These are phyloP conservation scores for Cylloceria caligata DNA, from an alignment of 2,888 invertebrate genomes.

Conservation along the genomic window DNA sequence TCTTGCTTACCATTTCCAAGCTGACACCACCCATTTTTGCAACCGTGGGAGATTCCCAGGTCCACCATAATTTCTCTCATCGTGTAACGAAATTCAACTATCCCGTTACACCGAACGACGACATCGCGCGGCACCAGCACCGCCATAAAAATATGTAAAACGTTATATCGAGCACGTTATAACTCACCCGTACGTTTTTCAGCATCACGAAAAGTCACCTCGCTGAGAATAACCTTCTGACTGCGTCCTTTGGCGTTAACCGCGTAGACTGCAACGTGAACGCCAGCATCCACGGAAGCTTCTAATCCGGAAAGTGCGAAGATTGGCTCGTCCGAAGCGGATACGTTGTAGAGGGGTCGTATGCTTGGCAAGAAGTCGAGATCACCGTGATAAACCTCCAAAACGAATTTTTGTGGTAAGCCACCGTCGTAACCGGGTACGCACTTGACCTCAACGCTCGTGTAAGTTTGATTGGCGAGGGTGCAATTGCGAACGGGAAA, in stretches of 20 bases:
- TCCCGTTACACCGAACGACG: conserved; percentile 5
- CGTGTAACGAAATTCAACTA: conserved; percentile 24
- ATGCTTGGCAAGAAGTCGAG: conserved; percentile 79
- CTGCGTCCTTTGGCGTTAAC: conserved; percentile 94
- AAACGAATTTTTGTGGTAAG: conserved; percentile 93
- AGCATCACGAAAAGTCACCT: conserved; percentile 92
- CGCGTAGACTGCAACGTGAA: conserved; percentile 91
- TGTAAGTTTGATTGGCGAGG: conserved; percentile 93
- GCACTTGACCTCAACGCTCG: conserved; percentile 93
- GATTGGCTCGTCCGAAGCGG: conserved; percentile 88
- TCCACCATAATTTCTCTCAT: conserved; percentile 32
- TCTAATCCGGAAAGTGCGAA: conserved; percentile 93
- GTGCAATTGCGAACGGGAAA: conserved; percentile 94
- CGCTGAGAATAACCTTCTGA: conserved; percentile 89
- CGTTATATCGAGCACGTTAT: conserved; percentile 5
- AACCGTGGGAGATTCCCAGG: conserved; percentile 54
- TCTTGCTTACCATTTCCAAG: conserved; percentile 79
- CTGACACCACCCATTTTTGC: conserved; percentile 48
- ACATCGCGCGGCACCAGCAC: not conserved
- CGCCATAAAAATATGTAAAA: not conserved
- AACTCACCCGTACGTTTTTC: conserved; percentile 90
- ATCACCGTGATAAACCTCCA: conserved; percentile 89
- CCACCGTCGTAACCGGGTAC: conserved; percentile 95
- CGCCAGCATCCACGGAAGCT: conserved; percentile 89
- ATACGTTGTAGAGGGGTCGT: conserved; percentile 86